Percentiles rank a stretch among this genome's conserved stretches.
These are phyloP conservation scores for Machaerirhynchus nigripectus DNA, from an alignment of 2,113 vertebrate species.

Conservation along the genomic window DNA sequence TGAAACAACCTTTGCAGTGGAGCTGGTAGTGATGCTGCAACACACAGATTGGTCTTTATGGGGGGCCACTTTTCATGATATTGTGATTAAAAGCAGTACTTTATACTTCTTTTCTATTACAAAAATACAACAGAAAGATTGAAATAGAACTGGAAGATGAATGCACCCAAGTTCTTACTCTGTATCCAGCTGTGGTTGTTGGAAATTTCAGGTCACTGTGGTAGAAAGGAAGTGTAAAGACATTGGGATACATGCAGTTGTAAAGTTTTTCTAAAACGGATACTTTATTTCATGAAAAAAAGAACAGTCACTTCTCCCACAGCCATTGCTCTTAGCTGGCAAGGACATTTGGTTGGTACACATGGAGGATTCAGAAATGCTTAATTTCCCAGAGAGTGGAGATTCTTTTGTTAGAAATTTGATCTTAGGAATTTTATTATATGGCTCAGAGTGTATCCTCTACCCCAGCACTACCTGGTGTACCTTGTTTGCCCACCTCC, in stretches of 20 bases:
- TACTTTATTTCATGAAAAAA: neutral
- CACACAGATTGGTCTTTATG: neutral
- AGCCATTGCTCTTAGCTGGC: neutral
- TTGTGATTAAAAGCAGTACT: neutral
- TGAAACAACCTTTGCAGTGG: neutral
- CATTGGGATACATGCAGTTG: neutral
- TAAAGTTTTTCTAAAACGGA: neutral
- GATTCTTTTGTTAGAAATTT: neutral
- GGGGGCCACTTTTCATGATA: neutral
- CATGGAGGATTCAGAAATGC: neutral
- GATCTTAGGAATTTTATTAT: neutral
- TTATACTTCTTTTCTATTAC: neutral
- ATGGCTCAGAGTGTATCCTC: neutral
- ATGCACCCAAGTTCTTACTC: neutral
- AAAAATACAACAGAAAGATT: neutral
- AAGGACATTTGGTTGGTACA: neutral
- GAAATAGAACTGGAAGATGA: neutral
- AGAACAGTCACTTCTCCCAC: neutral
- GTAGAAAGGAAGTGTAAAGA: neutral
- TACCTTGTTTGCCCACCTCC: neutral
- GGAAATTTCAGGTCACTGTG: neutral
- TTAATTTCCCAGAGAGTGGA: neutral
- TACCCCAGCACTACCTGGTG: neutral
- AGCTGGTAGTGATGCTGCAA: neutral
- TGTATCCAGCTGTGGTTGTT: neutral